Base-by-base conservation (phyloP, 2,888 invertebrate genomes). In the Protophormia terraenovae region DNA sequence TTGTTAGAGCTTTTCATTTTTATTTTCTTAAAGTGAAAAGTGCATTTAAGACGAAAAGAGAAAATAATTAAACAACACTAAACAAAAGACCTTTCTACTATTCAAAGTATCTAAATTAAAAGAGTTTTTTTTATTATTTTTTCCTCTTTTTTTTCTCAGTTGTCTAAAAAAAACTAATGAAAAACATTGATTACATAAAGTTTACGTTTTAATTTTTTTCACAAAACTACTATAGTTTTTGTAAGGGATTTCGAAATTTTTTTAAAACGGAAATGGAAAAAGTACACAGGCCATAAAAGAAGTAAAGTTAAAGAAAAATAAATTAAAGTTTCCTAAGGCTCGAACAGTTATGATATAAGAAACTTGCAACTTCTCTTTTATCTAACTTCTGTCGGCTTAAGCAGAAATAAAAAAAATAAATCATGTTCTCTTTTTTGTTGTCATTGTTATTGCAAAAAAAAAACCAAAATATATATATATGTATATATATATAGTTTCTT, bases 331-430 rank as follows among this genome's bases (percentile, higher is more conserved):
- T n/a, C 10, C 14, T 7, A 24, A 55, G 14, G 10, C 38, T 27
- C 5, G 22, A 19, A n/a, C 22, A n/a, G 22, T 6, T 0, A 24
- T 8, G 8, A n/a, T 66, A 8, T 16, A 10, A 22, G 72, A 66
- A 6, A 14, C 16, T 4, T 53, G 6, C 14, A 78, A 79, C 62
- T 71, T 41, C 64, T 64, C 53, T 64, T 79, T 47, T 38, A 35
- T 32, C 22, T 62, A 62, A 62, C 12, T 62, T 72, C 19, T 53
- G n/a, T 60, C 38, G 60, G 66, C 62, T 41, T 35, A 72, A 22
- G 22, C 12, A 53, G 8, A 69, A 32, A 32, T 1, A 55, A 71
- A 41, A 32, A 32, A 1, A 32, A 32, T 1, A 55, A 71, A 41
- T 24, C 24, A 1, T n/a, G 3, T 3, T 24, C 47, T 45, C 14